Conservation (phyloP, 2,113 vertebrate species). For the Pogona vitticeps region DNA sequence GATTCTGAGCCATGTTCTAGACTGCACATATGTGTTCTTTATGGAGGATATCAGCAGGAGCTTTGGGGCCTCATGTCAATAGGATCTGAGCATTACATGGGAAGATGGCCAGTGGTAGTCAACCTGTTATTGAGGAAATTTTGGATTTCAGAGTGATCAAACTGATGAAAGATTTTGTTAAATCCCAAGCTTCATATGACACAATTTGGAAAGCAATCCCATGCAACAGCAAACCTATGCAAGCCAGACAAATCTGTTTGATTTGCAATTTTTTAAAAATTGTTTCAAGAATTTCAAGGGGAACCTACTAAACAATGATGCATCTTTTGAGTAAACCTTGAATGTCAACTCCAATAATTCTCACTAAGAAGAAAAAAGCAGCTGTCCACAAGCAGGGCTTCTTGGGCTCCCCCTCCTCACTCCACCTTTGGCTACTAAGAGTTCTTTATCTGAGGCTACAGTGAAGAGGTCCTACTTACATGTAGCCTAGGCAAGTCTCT, state of each 20-base stretch:
- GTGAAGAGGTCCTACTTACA: background rate
- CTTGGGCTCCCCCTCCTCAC: background rate
- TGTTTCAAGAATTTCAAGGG: no score
- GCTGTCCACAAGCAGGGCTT: background rate
- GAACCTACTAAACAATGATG: background rate
- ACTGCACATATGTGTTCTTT: no score
- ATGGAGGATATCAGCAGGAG: no score
- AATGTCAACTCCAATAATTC: background rate
- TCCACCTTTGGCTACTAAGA: background rate
- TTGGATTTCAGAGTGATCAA: no score
- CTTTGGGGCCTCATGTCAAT: no score
- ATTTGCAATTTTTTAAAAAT: background rate
- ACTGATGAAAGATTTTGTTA: no score
- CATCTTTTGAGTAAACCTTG: background rate
- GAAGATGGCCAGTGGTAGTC: background rate
- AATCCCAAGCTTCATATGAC: background rate
- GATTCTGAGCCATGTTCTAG: no score
- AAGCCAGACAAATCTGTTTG: background rate
- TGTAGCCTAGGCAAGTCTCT: background rate
- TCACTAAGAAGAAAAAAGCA: background rate
- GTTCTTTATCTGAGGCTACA: background rate
- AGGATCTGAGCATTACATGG: background rate
- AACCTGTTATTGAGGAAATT: no score
- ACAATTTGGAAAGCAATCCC: background rate
- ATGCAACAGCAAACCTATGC: no score